Conservation (phyloP, 2,113 vertebrate genomes). For the Stomatorhinus ivindoensis region DNA sequence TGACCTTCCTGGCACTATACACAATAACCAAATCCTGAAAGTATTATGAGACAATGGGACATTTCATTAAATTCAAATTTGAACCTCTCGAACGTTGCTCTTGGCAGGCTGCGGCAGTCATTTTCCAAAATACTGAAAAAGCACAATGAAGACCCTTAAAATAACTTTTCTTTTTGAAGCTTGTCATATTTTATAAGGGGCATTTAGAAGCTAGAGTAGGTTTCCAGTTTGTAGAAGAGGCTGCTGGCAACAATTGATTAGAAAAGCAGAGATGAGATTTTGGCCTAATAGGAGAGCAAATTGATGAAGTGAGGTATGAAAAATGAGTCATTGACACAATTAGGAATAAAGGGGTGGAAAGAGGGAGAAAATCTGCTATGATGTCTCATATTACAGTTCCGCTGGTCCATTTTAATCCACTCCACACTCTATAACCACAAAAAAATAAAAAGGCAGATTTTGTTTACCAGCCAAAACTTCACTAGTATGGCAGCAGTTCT, state of each 20-base stretch:
- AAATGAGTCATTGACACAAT: conserved; percentile 2
- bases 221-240: neutral
- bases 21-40: neutral
- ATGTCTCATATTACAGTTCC: neutral
- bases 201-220: neutral
- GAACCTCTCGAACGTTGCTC: neutral
- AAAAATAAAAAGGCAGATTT: neutral
- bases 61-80: neutral
- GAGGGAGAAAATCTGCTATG: neutral
- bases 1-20: neutral
- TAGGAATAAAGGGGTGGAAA: neutral
- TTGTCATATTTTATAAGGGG: neutral
- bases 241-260: neutral
- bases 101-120: neutral
- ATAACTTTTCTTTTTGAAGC: neutral
- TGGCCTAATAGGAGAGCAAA: neutral
- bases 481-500: no score
- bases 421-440: neutral
- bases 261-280: conserved; percentile 7
- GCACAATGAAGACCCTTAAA: neutral
- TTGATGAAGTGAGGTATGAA: neutral
- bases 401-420: neutral
- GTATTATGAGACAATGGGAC: no score
- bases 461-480: neutral
- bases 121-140: neutral